Base-by-base conservation (phyloP, 2,797 vertebrate genomes). In the Cetoscarus ocellatus region DNA sequence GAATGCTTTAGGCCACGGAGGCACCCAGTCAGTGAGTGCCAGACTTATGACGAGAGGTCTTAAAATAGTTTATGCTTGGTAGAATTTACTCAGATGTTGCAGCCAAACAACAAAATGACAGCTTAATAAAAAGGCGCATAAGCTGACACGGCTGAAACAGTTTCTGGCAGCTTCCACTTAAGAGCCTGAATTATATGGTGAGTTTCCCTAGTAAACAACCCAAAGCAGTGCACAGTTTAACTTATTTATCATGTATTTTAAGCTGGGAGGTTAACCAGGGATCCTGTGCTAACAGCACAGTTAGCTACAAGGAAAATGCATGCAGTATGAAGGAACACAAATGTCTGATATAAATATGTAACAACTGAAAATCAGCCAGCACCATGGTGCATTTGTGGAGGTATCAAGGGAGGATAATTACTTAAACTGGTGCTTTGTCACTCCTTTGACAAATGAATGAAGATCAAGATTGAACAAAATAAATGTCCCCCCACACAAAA, bases 41-140 rank as follows among this genome's bases (percentile, higher is more conserved):
- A 65, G 52, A 54, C 64, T 79, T 81, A 61, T 27, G 68, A 70
- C 68, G 60, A 49, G 19, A 70, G 40, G 44, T 70, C 80, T 77
- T 77, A 71, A 83, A 85, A 79, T 83, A 66, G 67, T 49, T 27
- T 45, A 18, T 15, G 59, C 65, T 77, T 48, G 54, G 63, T 66
- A 45, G 65, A 72, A 81, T 81, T 59, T 59, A 64, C 73, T 81
- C 61, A 62, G 75, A 81, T 72, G 75, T 72, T 73, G 53, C 59
- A 79, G 70, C 70, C 68, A 80, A 71, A 83, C 49, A 75, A 70
- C 55, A 70, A 75, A 75, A 69, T 63, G 65, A 82, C 67, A 70
- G 66, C 60, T 78, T 69, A 71, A 80, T 80, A 51, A 60, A 74
- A 81, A 82, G 1, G 34, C 63, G 34, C 67, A 74, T 77, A 85